Conservation (phyloP, 64 coral and sea anemone species). For the Montipora efflorescens region DNA sequence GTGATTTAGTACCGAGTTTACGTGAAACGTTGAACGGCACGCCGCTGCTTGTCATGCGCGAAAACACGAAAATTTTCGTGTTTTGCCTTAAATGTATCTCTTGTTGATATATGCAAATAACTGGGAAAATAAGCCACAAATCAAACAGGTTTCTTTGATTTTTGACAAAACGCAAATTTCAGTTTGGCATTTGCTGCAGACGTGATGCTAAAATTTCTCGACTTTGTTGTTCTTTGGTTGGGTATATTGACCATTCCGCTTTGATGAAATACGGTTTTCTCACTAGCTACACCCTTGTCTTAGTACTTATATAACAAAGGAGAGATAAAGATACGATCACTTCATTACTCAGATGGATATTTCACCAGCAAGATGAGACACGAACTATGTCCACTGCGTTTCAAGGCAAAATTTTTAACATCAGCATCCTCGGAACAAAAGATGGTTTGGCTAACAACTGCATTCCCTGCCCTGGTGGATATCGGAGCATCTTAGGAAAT, state of each 20-base stretch:
- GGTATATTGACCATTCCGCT: neutral
- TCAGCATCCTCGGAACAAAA: slow-evolving; percentile 74
- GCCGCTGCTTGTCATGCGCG: too few relatives aligned
- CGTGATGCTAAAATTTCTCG: neutral
- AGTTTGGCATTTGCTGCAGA: too few relatives aligned
- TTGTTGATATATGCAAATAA: too few relatives aligned
- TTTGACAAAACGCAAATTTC: too few relatives aligned
- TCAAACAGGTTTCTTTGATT: too few relatives aligned
- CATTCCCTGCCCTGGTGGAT: slow-evolving; percentile 69
- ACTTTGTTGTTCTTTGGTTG: neutral
- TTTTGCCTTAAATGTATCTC: too few relatives aligned
- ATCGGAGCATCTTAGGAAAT: slow-evolving; percentile 34
- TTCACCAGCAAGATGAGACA: slow-evolving; percentile 76
- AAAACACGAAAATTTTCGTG: too few relatives aligned
- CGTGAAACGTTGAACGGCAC: too few relatives aligned
- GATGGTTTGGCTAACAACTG: slow-evolving; percentile 69
- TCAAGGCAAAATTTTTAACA: slow-evolving; percentile 71
- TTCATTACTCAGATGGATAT: slow-evolving; percentile 67
- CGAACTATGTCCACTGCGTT: slow-evolving; percentile 75
- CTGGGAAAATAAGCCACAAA: too few relatives aligned
- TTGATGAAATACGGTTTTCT: neutral
- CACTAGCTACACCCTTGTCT: neutral
- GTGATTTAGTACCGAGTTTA: too few relatives aligned
- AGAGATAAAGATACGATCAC: neutral
- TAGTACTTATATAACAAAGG: neutral